Percentiles rank a stretch among this genome's conserved stretches.
These are phyloP conservation scores for Rhineura floridana DNA, from an alignment of 2,113 vertebrate genomes.

Conservation along the genomic window DNA sequence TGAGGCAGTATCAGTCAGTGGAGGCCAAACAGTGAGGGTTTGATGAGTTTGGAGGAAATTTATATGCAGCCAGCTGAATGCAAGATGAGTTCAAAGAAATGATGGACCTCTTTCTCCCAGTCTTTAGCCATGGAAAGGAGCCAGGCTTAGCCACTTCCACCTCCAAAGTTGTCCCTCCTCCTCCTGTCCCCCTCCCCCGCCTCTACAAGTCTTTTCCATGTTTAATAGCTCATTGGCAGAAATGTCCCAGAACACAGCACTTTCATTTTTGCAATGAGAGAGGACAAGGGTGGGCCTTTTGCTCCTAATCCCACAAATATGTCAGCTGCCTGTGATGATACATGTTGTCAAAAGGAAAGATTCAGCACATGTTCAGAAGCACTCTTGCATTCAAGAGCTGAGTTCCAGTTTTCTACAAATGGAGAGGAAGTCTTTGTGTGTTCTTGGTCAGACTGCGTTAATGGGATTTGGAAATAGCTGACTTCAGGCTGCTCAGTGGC, in stretches of 20 bases:
- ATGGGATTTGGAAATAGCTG: neutral
- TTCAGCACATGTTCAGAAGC: neutral
- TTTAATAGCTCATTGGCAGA: neutral
- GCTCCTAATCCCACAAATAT: neutral
- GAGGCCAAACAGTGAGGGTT: slow-evolving; percentile 87
- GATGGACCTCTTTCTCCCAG: slow-evolving; percentile 65
- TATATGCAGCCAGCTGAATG: slow-evolving; percentile 87
- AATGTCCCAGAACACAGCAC: neutral
- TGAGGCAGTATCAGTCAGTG: slow-evolving; percentile 98
- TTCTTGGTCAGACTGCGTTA: neutral
- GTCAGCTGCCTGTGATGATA: neutral
- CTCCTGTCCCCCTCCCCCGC: too few species aligned
- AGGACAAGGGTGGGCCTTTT: neutral
- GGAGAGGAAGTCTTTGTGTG: neutral
- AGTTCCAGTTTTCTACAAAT: neutral
- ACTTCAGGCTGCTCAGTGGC: neutral
- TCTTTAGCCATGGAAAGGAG: slow-evolving; percentile 50
- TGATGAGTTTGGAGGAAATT: slow-evolving; percentile 91
- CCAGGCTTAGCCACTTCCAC: slow-evolving; percentile 1
- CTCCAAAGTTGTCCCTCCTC: neutral
- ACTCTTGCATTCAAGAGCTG: neutral
- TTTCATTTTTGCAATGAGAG: neutral
- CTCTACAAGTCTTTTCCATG: neutral
- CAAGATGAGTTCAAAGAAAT: slow-evolving; percentile 89
- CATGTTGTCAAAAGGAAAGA: neutral